These are phyloP conservation scores for Columbina picui DNA, from an alignment of 2,113 vertebrate species.

Conservation along the genomic window DNA sequence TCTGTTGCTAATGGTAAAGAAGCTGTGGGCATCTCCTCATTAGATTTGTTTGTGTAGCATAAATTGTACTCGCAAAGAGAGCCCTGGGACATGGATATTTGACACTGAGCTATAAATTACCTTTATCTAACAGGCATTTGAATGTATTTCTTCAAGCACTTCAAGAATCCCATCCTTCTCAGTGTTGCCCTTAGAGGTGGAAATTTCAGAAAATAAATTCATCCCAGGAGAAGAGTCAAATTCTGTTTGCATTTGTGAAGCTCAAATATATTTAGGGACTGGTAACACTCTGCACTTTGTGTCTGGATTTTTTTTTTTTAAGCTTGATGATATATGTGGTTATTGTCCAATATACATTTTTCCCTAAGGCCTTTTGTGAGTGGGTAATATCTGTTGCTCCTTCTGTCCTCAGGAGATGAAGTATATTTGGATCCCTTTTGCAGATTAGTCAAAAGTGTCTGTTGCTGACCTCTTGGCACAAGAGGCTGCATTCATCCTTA, in stretches of 20 bases:
- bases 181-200: background rate
- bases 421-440: background rate
- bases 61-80: background rate
- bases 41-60: conserved; percentile 2
- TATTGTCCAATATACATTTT: background rate
- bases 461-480: background rate
- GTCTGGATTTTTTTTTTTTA: background rate
- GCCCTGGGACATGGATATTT: background rate
- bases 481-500: background rate
- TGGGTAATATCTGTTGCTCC: background rate
- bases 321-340: background rate
- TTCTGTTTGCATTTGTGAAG: background rate
- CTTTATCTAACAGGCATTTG: background rate
- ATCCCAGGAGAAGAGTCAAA: background rate
- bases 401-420: background rate
- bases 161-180: conserved; percentile 52
- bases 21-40: background rate
- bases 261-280: background rate
- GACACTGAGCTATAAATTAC: conserved; percentile 38
- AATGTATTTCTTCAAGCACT: conserved; percentile 8
- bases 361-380: background rate
- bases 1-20: background rate
- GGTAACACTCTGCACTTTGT: background rate
- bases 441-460: background rate
- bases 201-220: background rate